Evolutionary conservation across 2,113 vertebrate genomes (phyloP), one percentile per base, ranked within the genome.

Genomic region (Indri indri): DNA sequence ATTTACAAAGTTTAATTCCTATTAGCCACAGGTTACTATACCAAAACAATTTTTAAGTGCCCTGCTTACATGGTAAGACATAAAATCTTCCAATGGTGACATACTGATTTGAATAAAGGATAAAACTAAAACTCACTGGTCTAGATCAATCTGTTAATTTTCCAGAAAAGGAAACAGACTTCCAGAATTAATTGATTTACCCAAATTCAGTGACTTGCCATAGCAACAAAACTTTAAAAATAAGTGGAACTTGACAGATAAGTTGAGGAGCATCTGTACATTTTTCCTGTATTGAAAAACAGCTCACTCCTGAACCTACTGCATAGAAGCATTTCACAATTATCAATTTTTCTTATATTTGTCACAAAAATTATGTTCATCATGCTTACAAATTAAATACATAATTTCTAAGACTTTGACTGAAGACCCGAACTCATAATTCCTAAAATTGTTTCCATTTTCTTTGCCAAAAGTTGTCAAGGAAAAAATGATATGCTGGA

Each of bases 141-240:
- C 54, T 80, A 88, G 63, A 23, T 96, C 92, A 96, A 68, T 57
- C 57, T 85, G 65, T 30, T 92, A 32, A 74, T 88, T 91, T 85
- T 68, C 90, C 8, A 87, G n/a, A 87, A 93, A 95, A 90, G 74
- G 13, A 95, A 95, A 76, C n/a, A 82, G 34, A 32, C 25, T 68
- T 73, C 50, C 59, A 85, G 30, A 91, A 96, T 73, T 66, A 87
- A 92, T 30, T 22, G 42, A 93, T 59, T 88, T 97, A 76, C 16
- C 59, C 40, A 95, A 95, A 90, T 93, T 82, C 74, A 82, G 77
- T 73, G 68, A 95, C 66, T 34, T 97, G 30, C 84, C 54, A 91
- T 96, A 91, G 71, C 91, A 92, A 91, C 71, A 92, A 59, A 95
- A 96, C 71, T 91, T 91, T 80, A 85, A 95, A 97, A 95, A 90